Conservation (phyloP, 2,113 vertebrate species). For the Microtus ochrogaster region DNA sequence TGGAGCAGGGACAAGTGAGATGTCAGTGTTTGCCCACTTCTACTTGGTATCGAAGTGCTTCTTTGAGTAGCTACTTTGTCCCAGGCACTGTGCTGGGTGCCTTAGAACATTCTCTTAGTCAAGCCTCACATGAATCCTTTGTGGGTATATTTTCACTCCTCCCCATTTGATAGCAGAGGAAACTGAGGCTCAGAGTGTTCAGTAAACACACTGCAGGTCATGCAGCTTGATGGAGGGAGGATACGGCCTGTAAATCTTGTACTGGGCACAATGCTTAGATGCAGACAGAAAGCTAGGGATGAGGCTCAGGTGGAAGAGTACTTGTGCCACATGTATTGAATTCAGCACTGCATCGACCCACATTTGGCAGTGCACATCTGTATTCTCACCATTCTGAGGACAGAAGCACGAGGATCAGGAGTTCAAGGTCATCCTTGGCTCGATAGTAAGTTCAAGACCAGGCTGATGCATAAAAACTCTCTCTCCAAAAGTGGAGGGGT, state of each 20-base stretch:
- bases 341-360: not conserved
- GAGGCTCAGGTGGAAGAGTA: no score
- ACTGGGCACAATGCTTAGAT: not conserved
- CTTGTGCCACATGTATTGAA: no score
- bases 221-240: not conserved
- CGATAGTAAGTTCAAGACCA: not conserved
- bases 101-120: not conserved
- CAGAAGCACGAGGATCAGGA: not conserved
- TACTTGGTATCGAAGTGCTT: not conserved
- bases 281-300: not conserved
- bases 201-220: not conserved
- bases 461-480: not conserved
- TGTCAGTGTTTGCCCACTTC: conserved; percentile 40
- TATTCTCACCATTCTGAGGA: not conserved
- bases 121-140: not conserved
- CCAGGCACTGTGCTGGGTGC: not conserved
- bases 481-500: no score
- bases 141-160: not conserved
- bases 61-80: conserved; percentile 47
- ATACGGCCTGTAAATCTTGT: not conserved
- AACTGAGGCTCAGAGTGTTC: not conserved
- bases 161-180: not conserved
- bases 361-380: not conserved
- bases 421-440: not conserved
- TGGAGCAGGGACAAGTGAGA: not conserved